Base-by-base conservation (phyloP, 2,888 invertebrate species). In the Lochmaea capreae region DNA sequence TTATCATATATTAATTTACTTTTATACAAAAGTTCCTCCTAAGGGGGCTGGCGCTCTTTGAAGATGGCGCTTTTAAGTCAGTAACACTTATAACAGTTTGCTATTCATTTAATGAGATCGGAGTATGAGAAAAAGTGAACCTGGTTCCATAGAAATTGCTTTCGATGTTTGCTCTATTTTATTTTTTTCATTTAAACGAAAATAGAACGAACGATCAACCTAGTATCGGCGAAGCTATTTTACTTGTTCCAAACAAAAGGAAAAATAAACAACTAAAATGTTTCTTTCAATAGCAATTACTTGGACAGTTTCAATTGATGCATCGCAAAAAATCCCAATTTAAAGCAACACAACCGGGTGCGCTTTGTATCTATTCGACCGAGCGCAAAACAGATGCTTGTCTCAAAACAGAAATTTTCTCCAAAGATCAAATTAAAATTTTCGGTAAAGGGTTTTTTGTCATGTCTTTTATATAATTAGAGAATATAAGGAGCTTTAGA, bases 401-500 rank as follows among this genome's bases (percentile, higher is more conserved):
- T 69, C 52, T 43, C 10, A 33, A 14, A 43, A 16, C 42, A 22
- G 46, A 57, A 2, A 49, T 57, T 43, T 43, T 59, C 57, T 59
- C 58, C 42, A 18, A 49, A 52, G 62, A 61, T 43, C 62, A 62
- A 69, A 69, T 52, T 61, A 52, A 69, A 69, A 61, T 52, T 69
- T 69, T 69, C 62, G 61, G 68, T 49, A 62, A 69, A 54, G 46
- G 49, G 33, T 33, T 33, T 33, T 33, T 43, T 18, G 1, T 69
- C 61, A 43, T 69, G 43, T 62, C 68, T 69, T 69, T 69, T 62
- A 52, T 69, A 16, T 69, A 69, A 69, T 69, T 69, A 69, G 39
- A 62, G 46, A 49, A 62, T 33, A 69, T 62, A 69, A 61, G 62
- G 12, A 46, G 61, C 46, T 61, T 52, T 52, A 33, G 12, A 69